These are phyloP conservation scores for Microctenopoma steveboyesi DNA, from an alignment of 2,797 vertebrate genomes.

Conservation along the genomic window DNA sequence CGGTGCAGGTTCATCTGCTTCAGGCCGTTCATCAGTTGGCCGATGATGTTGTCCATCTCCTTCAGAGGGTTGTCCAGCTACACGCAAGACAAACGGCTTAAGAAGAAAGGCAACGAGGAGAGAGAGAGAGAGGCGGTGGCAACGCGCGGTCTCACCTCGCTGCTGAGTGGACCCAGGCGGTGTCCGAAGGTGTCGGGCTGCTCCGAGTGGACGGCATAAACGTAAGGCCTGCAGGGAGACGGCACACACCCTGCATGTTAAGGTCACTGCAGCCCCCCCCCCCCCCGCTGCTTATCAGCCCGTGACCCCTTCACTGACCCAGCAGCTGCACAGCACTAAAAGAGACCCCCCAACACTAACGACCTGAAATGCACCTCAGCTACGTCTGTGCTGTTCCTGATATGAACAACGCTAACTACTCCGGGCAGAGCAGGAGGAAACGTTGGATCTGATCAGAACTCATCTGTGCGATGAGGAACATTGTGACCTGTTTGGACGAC, in stretches of 20 bases:
- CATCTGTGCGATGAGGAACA: too few relatives aligned
- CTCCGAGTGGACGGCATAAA: constrained; percentile 96
- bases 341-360: too few relatives aligned
- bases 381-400: too few relatives aligned
- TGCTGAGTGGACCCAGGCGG: constrained; percentile 91
- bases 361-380: too few relatives aligned
- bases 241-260: not conserved
- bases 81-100: not conserved
- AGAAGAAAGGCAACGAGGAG: too few relatives aligned
- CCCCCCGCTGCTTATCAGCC: not conserved
- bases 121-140: too few relatives aligned
- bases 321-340: not conserved
- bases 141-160: constrained; percentile 84
- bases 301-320: constrained; percentile 9
- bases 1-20: constrained; percentile 96
- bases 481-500: too few relatives aligned
- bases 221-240: constrained; percentile 86
- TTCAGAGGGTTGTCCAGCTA: constrained; percentile 93
- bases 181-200: constrained; percentile 96
- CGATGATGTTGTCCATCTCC: constrained; percentile 93
- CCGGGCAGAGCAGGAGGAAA: too few relatives aligned
- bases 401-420: too few relatives aligned
- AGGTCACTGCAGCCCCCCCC: not conserved
- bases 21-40: constrained; percentile 96
- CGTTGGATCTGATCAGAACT: too few relatives aligned